Base-by-base conservation (phyloP, 2,888 invertebrate species). In the Chrysotoxum bicinctum region DNA sequence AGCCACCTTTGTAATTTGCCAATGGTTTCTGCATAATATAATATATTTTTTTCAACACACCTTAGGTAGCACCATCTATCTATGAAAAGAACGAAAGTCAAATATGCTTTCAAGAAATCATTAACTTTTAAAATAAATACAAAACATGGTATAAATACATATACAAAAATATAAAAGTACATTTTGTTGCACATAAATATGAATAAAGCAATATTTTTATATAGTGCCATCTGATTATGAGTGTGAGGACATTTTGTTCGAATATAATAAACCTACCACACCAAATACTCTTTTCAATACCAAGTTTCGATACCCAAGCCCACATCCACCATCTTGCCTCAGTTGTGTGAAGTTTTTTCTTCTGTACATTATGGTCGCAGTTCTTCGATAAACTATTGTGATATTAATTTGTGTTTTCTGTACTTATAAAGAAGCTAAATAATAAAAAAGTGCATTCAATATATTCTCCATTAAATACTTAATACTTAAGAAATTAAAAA, bases 251-350 rank as follows among this genome's bases (percentile, higher is more conserved):
- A n/a, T 37, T 14, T 26, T 32, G 23, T 16, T 43, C 50, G 32
- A 76, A 81, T 48, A 45, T 32, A 21, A 0, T 32, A 69, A 74
- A 78, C 14, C 8, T 35, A 14, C 58, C 16, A 12, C 43, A 68
- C n/a, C 45, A 81, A 60, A 66, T 45, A n/a, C 12, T 2, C 26
- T 26, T 40, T 56, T 72, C 81, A 81, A 62, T 64, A 62, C 82
- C 82, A 70, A 78, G 74, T 74, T 74, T 82, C 74, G 16, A 72
- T 79, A 87, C 83, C 88, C 87, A 88, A 88, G 88, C 88, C 87
- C 83, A 73, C 79, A 87, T 88, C 88, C 88, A 87, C 87, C 88
- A 87, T 88, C 86, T 87, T 87, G 87, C 69, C 30, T 48, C 70
- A 77, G 62, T n/a, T n/a, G n/a, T 68, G 43, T 35, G 30, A 77